Evolutionary conservation across 2,888 invertebrate species (phyloP), one percentile per base, ranked within the genome.

Genomic region (Ephialtes manifestator): DNA sequence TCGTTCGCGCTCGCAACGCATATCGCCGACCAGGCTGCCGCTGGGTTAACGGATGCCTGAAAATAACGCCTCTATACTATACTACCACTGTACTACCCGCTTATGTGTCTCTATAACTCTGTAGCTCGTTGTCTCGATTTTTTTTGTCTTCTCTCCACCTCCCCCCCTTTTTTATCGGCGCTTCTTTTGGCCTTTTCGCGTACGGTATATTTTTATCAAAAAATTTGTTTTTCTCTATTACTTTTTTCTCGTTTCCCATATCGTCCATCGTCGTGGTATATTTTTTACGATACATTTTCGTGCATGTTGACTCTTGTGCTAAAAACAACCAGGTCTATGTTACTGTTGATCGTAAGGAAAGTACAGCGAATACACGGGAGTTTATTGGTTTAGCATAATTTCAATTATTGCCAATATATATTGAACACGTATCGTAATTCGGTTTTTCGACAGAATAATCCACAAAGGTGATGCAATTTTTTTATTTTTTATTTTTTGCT

Each of bases 11-110:
- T 20, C 71, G 68, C 53, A 60, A 24, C 74, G 31, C 79, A n/a
- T 76, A 84, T 80, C 80, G 80, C 77, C 58, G 35, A 39, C 72
- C 75, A 43, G 53, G 71, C 80, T 63, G 68, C 39, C 35, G 35
- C 31, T 18, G 43, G 65, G 65, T 72, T 68, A 83, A 78, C 83
- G 83, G 83, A 74, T 72, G 63, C 83, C 83, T 76, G 76, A 84
- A 84, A 84, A 80, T 71, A 84, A 76, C 76, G 80, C 76, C 53
- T 75, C 63, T 71, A 51, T 39, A 39, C 20, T 20, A 18, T 39
- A 63, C 39, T 18, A 55, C 15, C 18, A 35, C 39, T 48, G 48
- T 46, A 48, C 72, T n/a, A 15, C 13, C 60, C 74, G 5, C 48
- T 48, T 65, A 8, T 24, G 31, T 60, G 46, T 68, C 20, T 65